Percentiles rank a stretch among this genome's conserved stretches.
Evolutionary conservation across 1,140 invertebrate genomes (phyloP).

Genomic region (Bombyx mandarina): DNA sequence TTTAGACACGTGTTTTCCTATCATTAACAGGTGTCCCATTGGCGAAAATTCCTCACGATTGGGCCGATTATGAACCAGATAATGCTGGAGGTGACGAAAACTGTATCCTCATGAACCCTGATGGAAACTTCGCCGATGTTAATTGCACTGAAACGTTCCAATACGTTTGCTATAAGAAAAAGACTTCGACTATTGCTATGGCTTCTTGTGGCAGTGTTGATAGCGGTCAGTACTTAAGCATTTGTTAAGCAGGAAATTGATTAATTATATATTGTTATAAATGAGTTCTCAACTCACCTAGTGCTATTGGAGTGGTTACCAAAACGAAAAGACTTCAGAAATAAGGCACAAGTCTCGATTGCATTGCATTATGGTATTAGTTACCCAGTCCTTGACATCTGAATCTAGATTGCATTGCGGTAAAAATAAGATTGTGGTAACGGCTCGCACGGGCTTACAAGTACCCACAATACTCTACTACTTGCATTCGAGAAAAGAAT

Average conservation of each 20-base stretch:
- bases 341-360: too few species aligned
- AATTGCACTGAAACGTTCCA: background rate
- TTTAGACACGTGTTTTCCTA: too few species aligned
- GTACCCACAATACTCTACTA: background rate
- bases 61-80: background rate
- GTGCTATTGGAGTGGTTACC: too few species aligned
- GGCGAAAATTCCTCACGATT: background rate
- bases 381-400: background rate
- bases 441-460: background rate
- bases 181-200: background rate
- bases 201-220: constrained; percentile 6
- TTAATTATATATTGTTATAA: background rate
- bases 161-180: constrained; percentile 8
- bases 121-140: constrained; percentile 4
- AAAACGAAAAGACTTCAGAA: too few species aligned
- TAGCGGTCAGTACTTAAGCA: constrained; percentile 1
- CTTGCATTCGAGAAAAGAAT: background rate
- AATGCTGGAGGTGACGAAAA: background rate
- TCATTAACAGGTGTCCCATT: background rate
- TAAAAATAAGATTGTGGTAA: background rate
- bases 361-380: too few species aligned
- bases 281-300: background rate
- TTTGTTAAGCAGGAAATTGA: background rate
- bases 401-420: background rate
- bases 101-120: constrained; percentile 1